A percentile compares a stretch with the other conserved stretches of the same genome.
Conservation (phyloP, 2,113 vertebrate genomes). For the Redunca redunca region DNA sequence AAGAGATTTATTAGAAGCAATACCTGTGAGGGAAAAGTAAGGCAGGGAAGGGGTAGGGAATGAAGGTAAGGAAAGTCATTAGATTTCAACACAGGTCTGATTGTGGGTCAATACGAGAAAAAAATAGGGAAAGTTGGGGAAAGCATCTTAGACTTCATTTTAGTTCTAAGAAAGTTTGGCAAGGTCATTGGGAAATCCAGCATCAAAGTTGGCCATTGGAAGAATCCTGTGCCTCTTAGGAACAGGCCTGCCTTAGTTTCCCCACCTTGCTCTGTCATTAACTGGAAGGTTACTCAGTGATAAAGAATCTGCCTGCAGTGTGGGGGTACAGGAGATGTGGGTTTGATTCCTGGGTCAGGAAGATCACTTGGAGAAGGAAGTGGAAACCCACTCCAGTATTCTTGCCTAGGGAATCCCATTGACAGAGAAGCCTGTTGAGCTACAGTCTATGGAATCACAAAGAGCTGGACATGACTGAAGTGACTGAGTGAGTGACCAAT, state of each 20-base stretch:
- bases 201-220: neutral
- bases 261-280: neutral
- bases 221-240: neutral
- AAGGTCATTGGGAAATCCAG: neutral
- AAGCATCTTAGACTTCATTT: neutral
- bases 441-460: neutral
- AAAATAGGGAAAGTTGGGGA: neutral
- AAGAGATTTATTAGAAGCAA: neutral
- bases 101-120: neutral
- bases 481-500: neutral
- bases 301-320: neutral
- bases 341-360: neutral
- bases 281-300: neutral
- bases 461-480: neutral
- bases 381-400: neutral
- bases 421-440: neutral
- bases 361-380: neutral
- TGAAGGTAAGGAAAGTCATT: neutral
- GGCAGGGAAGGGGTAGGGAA: neutral
- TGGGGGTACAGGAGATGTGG: neutral
- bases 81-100: neutral
- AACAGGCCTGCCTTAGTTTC: neutral
- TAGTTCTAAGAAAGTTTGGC: neutral
- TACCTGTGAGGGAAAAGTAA: neutral
- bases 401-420: neutral